Percentiles rank a stretch among this genome's conserved stretches.
These are phyloP conservation scores for Odontesthes bonariensis DNA, from an alignment of 2,113 vertebrate species.

Conservation along the genomic window DNA sequence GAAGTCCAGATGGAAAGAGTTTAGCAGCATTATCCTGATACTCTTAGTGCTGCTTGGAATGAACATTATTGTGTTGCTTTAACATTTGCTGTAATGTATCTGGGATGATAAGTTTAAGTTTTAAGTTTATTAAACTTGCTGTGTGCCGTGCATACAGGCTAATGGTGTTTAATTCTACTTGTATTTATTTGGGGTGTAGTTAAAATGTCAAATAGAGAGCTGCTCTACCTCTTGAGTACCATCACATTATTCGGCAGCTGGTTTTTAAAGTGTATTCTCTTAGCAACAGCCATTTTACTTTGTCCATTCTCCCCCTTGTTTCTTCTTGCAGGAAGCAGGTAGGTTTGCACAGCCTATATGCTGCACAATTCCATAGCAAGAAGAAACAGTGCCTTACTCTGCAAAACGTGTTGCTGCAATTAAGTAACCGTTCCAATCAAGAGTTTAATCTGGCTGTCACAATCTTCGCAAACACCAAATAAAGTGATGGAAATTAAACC, in stretches of 20 bases:
- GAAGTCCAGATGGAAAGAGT: slow-evolving; percentile 57
- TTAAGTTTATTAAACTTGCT: neutral
- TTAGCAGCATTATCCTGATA: slow-evolving; percentile 29
- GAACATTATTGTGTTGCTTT: slow-evolving; percentile 4
- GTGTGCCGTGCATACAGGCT: neutral
- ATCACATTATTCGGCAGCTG: neutral
- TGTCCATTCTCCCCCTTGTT: neutral
- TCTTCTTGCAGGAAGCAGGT: slow-evolving; percentile 10
- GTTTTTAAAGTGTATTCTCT: neutral
- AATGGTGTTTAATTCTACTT: slow-evolving; percentile 1
- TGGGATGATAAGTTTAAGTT: neutral
- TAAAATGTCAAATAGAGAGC: slow-evolving; percentile 8
- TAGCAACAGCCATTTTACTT: slow-evolving; percentile 9
- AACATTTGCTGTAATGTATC: slow-evolving; percentile 5
- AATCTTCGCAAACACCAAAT: slow-evolving; percentile 15
- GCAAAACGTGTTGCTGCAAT: slow-evolving; percentile 1
- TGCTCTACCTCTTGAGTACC: neutral
- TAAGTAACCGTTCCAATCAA: slow-evolving; percentile 32
- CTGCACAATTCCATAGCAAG: neutral
- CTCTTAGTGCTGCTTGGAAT: slow-evolving; percentile 3
- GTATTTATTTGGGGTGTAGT: neutral
- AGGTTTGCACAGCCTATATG: slow-evolving; percentile 1
- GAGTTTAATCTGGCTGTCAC: slow-evolving; percentile 21
- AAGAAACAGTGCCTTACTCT: slow-evolving; percentile 7
- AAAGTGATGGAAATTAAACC: slow-evolving; percentile 47